A percentile compares a stretch with the other conserved stretches of the same genome.
Evolutionary conservation across 2,888 invertebrate genomes (phyloP).

Genomic region (Hoplodrina blanda): DNA sequence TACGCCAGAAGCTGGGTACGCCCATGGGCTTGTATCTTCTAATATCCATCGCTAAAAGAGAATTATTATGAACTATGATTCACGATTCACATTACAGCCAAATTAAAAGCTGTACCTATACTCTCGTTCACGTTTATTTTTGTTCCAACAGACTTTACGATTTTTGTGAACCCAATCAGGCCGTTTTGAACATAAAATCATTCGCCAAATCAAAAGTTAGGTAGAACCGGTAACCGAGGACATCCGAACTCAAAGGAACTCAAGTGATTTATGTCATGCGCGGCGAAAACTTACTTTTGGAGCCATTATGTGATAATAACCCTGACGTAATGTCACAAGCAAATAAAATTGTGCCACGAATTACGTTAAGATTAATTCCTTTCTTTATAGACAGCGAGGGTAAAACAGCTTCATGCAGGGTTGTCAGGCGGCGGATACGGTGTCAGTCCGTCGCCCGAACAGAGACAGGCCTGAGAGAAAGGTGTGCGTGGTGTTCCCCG

Average conservation of each 20-base stretch:
- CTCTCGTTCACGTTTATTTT: constrained; percentile 27
- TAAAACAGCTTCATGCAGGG: constrained; percentile 26
- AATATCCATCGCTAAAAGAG: background rate
- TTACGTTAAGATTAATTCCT: constrained; percentile 37
- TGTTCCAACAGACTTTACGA: constrained; percentile 14
- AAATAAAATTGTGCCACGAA: constrained; percentile 48
- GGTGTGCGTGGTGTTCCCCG: no score
- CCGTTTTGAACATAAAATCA: constrained; percentile 30
- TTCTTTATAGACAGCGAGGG: constrained; percentile 26
- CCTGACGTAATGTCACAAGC: constrained; percentile 47
- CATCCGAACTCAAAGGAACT: constrained; percentile 45
- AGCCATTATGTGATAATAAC: constrained; percentile 51
- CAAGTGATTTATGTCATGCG: constrained; percentile 42
- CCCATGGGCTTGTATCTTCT: no score
- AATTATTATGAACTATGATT: background rate
- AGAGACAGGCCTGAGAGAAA: no score
- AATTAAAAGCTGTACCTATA: background rate
- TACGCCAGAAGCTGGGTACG: no score
- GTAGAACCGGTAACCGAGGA: constrained; percentile 44
- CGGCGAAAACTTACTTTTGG: constrained; percentile 45
- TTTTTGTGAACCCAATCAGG: constrained; percentile 22
- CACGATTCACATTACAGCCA: background rate
- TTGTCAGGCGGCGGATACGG: no score
- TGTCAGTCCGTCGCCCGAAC: no score
- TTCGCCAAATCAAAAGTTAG: constrained; percentile 28